These are phyloP conservation scores for Nephrotoma guestfalica DNA, from an alignment of 2,888 invertebrate genomes.

Conservation along the genomic window DNA sequence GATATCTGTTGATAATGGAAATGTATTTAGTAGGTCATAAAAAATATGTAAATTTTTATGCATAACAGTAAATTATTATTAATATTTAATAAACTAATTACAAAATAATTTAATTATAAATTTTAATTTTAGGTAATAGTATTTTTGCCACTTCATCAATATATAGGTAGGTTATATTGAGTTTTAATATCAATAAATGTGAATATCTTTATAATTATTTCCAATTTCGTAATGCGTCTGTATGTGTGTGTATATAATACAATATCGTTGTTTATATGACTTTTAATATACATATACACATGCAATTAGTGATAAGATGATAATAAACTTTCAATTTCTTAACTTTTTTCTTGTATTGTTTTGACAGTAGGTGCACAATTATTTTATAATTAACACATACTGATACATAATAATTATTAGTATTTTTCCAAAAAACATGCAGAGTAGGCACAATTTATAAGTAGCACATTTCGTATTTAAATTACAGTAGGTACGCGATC, in stretches of 20 bases:
- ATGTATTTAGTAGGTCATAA: background rate
- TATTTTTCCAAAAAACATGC: background rate
- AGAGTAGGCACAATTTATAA: background rate
- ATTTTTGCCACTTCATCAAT: background rate
- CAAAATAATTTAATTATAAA: background rate
- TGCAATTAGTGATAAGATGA: background rate
- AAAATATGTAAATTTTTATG: background rate
- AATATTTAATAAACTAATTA: background rate
- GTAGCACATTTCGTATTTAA: background rate
- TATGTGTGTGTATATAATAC: background rate
- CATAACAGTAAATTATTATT: background rate
- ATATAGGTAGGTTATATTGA: background rate
- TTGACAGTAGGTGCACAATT: background rate
- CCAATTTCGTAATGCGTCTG: background rate
- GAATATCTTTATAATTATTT: background rate
- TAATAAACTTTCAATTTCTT: background rate
- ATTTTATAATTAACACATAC: background rate
- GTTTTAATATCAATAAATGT: background rate
- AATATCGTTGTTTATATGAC: background rate
- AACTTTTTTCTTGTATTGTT: background rate
- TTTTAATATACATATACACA: background rate
- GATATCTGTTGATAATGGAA: background rate
- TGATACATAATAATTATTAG: background rate
- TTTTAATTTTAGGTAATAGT: background rate
- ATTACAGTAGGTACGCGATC: background rate